Base-by-base conservation (phyloP, 1,140 invertebrate species). In the Helicoverpa armigera region DNA sequence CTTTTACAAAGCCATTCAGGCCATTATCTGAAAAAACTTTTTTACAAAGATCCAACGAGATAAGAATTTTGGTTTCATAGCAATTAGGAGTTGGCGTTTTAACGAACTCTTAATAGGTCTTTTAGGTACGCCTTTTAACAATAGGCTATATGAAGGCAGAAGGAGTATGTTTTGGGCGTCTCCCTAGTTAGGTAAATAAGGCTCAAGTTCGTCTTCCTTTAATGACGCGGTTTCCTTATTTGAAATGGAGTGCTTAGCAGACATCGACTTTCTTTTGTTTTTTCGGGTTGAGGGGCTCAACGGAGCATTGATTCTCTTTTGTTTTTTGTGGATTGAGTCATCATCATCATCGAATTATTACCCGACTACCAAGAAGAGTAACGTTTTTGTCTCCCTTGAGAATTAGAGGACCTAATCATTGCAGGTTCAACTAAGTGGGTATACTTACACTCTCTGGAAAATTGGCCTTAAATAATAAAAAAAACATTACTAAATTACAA, bases 61-160 rank as follows among this genome's bases (percentile, higher is more conserved):
- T 79, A 79, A 58, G 76, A 79, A 58, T 79, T 43, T 79, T 79
- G 63, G 76, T 79, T 58, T 79, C 63, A 16, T 70, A 69, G 35
- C 65, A 79, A 79, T 79, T 79, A 79, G 54, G 54, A 43, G 75
- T 67, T 77, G 56, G 35, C 54, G 14, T 58, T 74, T 31, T 58
- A 70, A 79, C 43, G 35, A 79, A 5, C 31, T 16, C 31, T 65
- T 69, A 69, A 69, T 69, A 69, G 65, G 43, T 50, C 65, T 50
- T n/a, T 69, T 69, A 69, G 43, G 63, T 43, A 18, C 65, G 43
- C 11, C 16, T 12, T 13, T n/a, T 69, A 69, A 69, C 65, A 69
- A 69, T 50, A 50, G 43, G 31, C 43, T 16, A 11, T 65, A 63
- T 63, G 61, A 43, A 63, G 43, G 7, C 16, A 11, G 61, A 43